These are phyloP conservation scores for Alviniconcha marisindica DNA, from an alignment of 1,140 invertebrate genomes.

Conservation along the genomic window DNA sequence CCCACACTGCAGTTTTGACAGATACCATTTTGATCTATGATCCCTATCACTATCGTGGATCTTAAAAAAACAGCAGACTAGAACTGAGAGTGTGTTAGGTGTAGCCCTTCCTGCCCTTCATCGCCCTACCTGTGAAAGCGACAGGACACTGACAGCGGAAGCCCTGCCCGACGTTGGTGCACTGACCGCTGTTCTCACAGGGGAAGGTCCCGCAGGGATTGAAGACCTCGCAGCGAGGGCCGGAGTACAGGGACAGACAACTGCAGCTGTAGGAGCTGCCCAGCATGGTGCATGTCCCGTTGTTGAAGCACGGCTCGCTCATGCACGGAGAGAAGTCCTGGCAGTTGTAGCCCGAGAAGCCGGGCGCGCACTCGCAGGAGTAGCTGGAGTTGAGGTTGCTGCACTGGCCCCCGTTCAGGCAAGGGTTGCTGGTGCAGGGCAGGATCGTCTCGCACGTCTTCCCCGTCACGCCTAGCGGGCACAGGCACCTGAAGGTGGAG, in stretches of 20 bases:
- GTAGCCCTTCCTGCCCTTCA: too few relatives aligned
- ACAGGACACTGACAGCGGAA: constrained; percentile 51
- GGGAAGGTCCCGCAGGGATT: constrained; percentile 52
- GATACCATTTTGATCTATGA: too few relatives aligned
- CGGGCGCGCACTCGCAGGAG: constrained; percentile 48
- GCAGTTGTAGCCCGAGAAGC: constrained; percentile 56
- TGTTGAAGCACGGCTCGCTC: constrained; percentile 59
- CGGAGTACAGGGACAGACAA: constrained; percentile 49
- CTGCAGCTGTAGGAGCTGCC: constrained; percentile 50
- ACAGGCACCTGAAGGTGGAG: constrained; percentile 44
- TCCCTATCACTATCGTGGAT: too few relatives aligned
- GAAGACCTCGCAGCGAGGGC: constrained; percentile 50
- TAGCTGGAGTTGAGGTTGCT: constrained; percentile 70
- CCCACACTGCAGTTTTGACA: too few relatives aligned
- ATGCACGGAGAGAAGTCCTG: constrained; percentile 50
- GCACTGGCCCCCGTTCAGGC: constrained; percentile 57
- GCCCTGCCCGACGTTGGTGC: constrained; percentile 45
- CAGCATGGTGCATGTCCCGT: constrained; percentile 45
- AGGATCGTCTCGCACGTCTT: constrained; percentile 75
- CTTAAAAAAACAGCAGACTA: too few relatives aligned
- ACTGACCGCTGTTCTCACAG: constrained; percentile 55
- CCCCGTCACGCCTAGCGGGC: constrained; percentile 42
- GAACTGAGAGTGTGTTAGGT: too few relatives aligned
- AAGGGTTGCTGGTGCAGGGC: constrained; percentile 61
- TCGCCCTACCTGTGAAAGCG: constrained; percentile 42